phyloP scores from a whole-genome alignment of 1,140 invertebrate genomes.

The Ylistrum balloti region DNA sequence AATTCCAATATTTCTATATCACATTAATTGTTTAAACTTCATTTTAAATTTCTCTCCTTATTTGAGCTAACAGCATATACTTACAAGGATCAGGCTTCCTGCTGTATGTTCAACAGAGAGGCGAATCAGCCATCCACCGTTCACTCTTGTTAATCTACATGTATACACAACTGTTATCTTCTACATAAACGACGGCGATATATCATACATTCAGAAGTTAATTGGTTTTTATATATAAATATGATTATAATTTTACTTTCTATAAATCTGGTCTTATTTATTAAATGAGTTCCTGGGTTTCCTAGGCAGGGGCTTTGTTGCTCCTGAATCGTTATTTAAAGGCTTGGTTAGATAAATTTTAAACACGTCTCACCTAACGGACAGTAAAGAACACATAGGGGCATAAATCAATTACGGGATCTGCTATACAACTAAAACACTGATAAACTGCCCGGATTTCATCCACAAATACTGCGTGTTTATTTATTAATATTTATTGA shows the following conservation, averaged over 20 bases:
- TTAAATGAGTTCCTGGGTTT: background rate
- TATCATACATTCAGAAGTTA: background rate
- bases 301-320: background rate
- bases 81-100: background rate
- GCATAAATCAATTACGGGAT: background rate
- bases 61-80: too few species aligned
- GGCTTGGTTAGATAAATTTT: background rate
- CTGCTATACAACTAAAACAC: too few species aligned
- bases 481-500: background rate
- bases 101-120: background rate
- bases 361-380: background rate
- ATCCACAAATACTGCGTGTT: background rate
- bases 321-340: background rate
- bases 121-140: background rate
- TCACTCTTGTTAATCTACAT: background rate
- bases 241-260: background rate
- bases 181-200: background rate
- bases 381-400: background rate
- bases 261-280: background rate
- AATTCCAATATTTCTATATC: too few species aligned
- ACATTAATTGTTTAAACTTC: too few species aligned
- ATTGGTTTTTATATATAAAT: slow-evolving; percentile 31
- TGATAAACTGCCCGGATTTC: too few species aligned
- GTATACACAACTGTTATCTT: background rate
- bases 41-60: too few species aligned